A percentile compares a stretch with the other conserved stretches of the same genome.
phyloP scores from a whole-genome alignment of 2,113 vertebrate genomes.

The Nymphicus hollandicus region DNA sequence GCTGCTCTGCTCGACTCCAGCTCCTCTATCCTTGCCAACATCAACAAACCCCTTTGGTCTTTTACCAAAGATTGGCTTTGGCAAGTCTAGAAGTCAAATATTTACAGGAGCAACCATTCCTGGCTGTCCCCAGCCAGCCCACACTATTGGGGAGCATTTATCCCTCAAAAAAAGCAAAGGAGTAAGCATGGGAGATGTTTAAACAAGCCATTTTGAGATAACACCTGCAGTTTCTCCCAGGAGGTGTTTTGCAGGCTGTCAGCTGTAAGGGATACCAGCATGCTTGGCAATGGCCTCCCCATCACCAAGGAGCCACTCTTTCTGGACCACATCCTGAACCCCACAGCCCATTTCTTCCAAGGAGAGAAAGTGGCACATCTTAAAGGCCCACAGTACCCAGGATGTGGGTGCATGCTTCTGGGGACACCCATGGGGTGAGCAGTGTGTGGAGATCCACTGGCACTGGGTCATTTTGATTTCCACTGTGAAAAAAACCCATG shows the following conservation, averaged over 20 bases:
- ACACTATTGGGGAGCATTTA: not conserved
- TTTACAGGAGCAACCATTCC: not conserved
- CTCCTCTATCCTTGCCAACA: not conserved
- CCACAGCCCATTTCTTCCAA: not conserved
- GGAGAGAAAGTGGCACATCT: rapidly evolving
- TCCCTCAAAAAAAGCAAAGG: not conserved
- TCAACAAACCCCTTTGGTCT: not conserved
- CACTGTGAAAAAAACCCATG: rapidly evolving
- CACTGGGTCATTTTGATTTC: not conserved
- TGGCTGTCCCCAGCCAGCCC: not conserved
- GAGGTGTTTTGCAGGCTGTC: not conserved
- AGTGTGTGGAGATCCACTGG: rapidly evolving
- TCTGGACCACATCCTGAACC: not conserved
- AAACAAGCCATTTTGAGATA: not conserved
- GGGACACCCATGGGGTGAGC: not conserved
- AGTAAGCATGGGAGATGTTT: not conserved
- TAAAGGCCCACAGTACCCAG: not conserved
- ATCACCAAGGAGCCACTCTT: not conserved
- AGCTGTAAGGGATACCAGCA: not conserved
- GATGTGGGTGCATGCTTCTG: not conserved
- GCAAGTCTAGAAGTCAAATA: not conserved
- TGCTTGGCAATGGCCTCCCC: not conserved
- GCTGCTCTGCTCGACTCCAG: not conserved
- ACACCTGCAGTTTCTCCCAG: not conserved
- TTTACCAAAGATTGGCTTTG: not conserved